Evolutionary conservation across 2,888 invertebrate species (phyloP).

Genomic region (Dryococelus australis): DNA sequence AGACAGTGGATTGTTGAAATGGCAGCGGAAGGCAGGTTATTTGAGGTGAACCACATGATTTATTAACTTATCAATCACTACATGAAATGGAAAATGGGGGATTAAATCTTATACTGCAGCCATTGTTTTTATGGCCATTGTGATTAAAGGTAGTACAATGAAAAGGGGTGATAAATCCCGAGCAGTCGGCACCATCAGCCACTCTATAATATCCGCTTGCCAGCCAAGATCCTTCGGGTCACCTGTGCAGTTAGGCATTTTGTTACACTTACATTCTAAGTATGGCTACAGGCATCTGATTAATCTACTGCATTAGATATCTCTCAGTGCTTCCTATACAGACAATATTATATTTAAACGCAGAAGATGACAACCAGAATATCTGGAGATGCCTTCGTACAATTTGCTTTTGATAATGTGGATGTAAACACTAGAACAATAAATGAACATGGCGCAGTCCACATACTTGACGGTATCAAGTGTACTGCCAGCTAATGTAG

Average conservation of each 20-base stretch:
- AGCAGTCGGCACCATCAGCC: background rate
- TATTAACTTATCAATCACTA: background rate
- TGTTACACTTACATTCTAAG: no score
- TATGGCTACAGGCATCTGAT: no score
- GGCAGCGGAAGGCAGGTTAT: background rate
- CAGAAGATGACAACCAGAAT: no score
- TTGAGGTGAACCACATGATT: background rate
- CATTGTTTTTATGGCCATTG: background rate
- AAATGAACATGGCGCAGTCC: no score
- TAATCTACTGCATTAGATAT: no score
- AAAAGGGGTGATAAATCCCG: background rate
- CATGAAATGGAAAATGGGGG: slow-evolving; percentile 12
- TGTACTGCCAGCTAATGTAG: background rate
- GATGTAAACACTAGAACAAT: no score
- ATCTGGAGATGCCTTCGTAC: no score
- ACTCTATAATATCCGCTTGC: background rate
- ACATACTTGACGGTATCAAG: background rate
- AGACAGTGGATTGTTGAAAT: background rate
- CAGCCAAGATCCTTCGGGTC: background rate
- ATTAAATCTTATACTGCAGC: background rate
- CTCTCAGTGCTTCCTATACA: no score
- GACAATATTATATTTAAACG: no score
- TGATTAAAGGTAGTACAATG: background rate
- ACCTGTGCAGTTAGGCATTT: no score
- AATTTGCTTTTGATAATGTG: no score